Evolutionary conservation across 2,113 vertebrate genomes (phyloP).

Genomic region (Amphiprion percula): DNA sequence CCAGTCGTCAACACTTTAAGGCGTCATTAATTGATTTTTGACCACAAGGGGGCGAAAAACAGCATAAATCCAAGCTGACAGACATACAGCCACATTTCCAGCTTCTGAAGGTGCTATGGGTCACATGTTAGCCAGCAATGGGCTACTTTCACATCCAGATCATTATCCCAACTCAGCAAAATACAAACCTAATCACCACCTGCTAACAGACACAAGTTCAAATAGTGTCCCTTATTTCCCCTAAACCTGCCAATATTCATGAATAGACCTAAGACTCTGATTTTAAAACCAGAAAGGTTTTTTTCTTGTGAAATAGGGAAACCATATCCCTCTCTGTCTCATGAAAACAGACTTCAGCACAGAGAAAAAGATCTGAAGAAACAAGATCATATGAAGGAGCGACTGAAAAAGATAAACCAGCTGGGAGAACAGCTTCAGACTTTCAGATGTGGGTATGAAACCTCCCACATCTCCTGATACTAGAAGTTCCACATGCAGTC

Average conservation of each 20-base stretch:
- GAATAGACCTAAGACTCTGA: background rate
- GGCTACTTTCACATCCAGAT: background rate
- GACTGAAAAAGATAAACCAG: slow-evolving; percentile 30
- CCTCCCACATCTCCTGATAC: background rate
- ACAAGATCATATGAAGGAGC: slow-evolving; percentile 22
- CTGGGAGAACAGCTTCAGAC: slow-evolving; percentile 22
- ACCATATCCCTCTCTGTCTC: background rate
- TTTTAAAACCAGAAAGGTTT: slow-evolving; percentile 5
- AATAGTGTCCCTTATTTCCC: background rate
- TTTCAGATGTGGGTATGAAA: slow-evolving; percentile 28
- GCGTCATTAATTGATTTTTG: background rate
- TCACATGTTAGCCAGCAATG: no score
- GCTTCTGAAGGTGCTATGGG: background rate
- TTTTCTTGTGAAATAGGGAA: slow-evolving; percentile 4
- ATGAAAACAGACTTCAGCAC: background rate
- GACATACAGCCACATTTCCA: background rate
- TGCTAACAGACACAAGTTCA: background rate
- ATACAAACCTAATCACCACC: background rate
- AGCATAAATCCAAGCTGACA: background rate
- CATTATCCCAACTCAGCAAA: background rate
- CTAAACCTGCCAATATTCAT: background rate
- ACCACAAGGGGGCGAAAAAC: background rate
- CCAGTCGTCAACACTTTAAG: background rate
- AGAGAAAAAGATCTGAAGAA: slow-evolving; percentile 19
- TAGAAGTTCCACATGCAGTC: background rate